Base-by-base conservation (phyloP, 2,888 invertebrate species). In the Argyresthia albistria region DNA sequence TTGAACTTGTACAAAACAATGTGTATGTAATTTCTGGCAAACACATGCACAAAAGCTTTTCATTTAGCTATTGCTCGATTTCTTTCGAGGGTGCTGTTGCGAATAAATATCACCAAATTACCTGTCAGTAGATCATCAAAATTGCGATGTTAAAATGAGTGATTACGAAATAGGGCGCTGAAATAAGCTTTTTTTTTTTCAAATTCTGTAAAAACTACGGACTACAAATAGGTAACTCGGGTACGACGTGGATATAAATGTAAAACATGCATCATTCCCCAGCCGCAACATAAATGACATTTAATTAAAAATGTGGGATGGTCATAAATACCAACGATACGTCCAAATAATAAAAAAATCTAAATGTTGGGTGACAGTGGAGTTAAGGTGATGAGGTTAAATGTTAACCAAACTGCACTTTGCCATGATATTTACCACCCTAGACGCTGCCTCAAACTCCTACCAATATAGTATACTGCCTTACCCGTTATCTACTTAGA, bases 191-290 rank as follows among this genome's bases (percentile, higher is more conserved):
- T 25, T 4, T 4, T 25, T 25, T 25, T 4, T 25, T 25, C 25
- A 25, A 25, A 25, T 25, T 25, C 2, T 25, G 25, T 25, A 25
- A 25, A 4, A 25, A 25, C 25, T 25, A 25, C 6, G 25, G 25
- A 25, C 25, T 42, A 42, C 8, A 42, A 42, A 42, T 42, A 12
- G 42, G 12, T 58, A 63, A 59, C n/a, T 12, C 16, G 11, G 56
- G 70, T 61, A 64, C 65, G 64, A 63, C 73, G 16, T 6, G 67
- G 68, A 67, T 25, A 25, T 59, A 65, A 65, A 58, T 63, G 61
- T 73, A 67, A 57, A 65, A 62, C 86, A 86, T 86, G 86, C 86
- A 80, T 75, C 87, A 87, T 86, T 87, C 84, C 83, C 84, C 86
- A 87, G 86, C 86, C 84, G 84, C 84, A 76, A 72, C 81, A 69